Conservation (phyloP, 2,113 vertebrate species). For the Cephalopholis sonnerati region DNA sequence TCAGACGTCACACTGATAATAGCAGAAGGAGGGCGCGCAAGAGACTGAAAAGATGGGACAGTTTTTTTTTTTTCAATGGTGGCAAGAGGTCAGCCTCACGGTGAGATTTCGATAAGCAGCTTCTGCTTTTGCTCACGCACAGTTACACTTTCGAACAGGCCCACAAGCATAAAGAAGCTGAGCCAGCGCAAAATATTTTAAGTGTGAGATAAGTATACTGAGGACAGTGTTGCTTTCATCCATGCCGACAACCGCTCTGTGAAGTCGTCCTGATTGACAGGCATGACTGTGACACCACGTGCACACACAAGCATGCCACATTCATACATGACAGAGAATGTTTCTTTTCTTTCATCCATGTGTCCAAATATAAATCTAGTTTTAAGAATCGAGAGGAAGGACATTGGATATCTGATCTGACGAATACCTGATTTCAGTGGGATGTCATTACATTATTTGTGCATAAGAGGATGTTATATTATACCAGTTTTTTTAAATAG, state of each 20-base stretch:
- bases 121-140: conserved; percentile 59
- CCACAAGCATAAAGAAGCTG: conserved; percentile 24
- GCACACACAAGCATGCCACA: neutral
- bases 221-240: conserved; percentile 64
- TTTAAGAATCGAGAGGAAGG: neutral
- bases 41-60: neutral
- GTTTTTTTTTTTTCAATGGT: conserved; percentile 7
- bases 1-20: conserved; percentile 21
- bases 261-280: conserved; percentile 24
- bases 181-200: conserved; percentile 71
- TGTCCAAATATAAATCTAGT: neutral
- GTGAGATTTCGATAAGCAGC: conserved; percentile 62
- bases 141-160: conserved; percentile 41
- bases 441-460: neutral
- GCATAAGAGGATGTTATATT: too few relatives aligned
- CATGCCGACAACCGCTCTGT: conserved; percentile 5
- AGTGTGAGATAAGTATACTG: conserved; percentile 61
- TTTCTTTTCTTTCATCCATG: neutral
- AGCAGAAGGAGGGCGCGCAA: conserved; percentile 4
- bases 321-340: neutral
- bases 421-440: neutral
- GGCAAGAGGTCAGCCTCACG: conserved; percentile 30
- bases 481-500: neutral
- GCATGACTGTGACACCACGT: conserved; percentile 16
- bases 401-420: neutral